These are phyloP conservation scores for Callyntrura sp. DNA, from an alignment of 2,888 invertebrate genomes.

Conservation along the genomic window DNA sequence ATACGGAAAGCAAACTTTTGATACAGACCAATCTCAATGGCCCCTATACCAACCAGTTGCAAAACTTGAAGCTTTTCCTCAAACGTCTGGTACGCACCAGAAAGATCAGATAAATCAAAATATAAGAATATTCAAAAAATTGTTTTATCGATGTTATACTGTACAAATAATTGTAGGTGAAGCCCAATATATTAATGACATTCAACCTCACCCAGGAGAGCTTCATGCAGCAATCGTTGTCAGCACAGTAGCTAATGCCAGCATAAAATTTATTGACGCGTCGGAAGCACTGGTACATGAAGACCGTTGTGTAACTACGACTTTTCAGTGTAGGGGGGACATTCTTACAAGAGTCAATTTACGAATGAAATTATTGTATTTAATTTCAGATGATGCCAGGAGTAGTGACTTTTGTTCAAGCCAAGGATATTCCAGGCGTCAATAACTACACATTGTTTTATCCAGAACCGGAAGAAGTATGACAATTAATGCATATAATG, in stretches of 20 bases:
- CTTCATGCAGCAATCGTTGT: constrained; percentile 85
- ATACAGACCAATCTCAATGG: constrained; percentile 87
- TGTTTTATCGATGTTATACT: not conserved
- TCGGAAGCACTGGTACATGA: constrained; percentile 84
- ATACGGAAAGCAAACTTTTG: constrained; percentile 89
- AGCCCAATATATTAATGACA: constrained; percentile 88
- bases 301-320: too few relatives aligned
- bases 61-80: constrained; percentile 89
- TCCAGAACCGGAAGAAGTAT: constrained; percentile 63
- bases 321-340: too few relatives aligned
- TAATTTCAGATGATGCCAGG: constrained; percentile 86
- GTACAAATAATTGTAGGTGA: constrained; percentile 88
- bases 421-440: constrained; percentile 85
- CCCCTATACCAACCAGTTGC: constrained; percentile 92
- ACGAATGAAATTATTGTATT: not conserved
- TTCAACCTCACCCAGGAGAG: constrained; percentile 83
- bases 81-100: constrained; percentile 88
- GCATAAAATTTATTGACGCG: constrained; percentile 84
- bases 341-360: too few relatives aligned
- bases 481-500: constrained; percentile 83
- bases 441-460: constrained; percentile 83
- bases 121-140: not conserved
- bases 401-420: constrained; percentile 84
- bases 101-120: constrained; percentile 63
- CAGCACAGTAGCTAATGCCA: constrained; percentile 84